phyloP scores from a whole-genome alignment of 2,113 vertebrate genomes.

The Aleadryas rufinucha region DNA sequence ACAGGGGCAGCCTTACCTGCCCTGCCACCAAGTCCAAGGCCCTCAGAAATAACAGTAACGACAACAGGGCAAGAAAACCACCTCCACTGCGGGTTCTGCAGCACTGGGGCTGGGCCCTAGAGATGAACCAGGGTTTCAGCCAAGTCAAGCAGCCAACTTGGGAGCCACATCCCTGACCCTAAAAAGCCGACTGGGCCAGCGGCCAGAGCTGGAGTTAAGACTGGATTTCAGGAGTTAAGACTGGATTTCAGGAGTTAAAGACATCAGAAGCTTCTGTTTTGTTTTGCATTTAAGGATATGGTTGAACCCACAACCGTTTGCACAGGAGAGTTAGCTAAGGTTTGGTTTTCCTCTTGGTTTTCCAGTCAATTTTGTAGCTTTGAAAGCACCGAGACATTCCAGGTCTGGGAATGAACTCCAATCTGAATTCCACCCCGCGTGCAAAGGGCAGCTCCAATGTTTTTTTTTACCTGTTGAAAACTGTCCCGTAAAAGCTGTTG shows the following conservation, averaged over 20 bases:
- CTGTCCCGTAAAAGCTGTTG: slow-evolving; percentile 92
- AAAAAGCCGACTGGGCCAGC: background rate
- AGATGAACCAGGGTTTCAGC: slow-evolving; percentile 60
- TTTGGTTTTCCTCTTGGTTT: background rate
- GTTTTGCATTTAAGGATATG: background rate
- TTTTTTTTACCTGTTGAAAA: slow-evolving; percentile 86
- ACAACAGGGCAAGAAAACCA: slow-evolving; percentile 53
- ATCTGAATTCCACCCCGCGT: background rate
- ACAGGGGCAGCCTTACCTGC: slow-evolving; percentile 62
- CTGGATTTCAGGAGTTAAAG: slow-evolving; percentile 1
- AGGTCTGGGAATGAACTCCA: rapidly evolving
- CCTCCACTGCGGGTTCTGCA: slow-evolving; percentile 33
- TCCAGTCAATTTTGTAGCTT: background rate
- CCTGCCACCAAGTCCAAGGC: slow-evolving; percentile 58
- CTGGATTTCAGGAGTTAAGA: background rate
- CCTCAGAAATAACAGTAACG: slow-evolving; percentile 59
- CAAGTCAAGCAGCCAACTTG: background rate
- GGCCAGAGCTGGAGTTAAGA: slow-evolving; percentile 4
- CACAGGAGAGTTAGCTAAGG: background rate
- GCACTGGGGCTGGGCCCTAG: slow-evolving; percentile 53
- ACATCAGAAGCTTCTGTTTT: background rate
- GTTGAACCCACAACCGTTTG: background rate
- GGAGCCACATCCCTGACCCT: slow-evolving; percentile 36
- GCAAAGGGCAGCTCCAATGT: background rate
- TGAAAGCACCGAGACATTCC: background rate